These are phyloP conservation scores for Oreonectes daqikongensis DNA, from an alignment of 2,797 vertebrate species.

Conservation along the genomic window DNA sequence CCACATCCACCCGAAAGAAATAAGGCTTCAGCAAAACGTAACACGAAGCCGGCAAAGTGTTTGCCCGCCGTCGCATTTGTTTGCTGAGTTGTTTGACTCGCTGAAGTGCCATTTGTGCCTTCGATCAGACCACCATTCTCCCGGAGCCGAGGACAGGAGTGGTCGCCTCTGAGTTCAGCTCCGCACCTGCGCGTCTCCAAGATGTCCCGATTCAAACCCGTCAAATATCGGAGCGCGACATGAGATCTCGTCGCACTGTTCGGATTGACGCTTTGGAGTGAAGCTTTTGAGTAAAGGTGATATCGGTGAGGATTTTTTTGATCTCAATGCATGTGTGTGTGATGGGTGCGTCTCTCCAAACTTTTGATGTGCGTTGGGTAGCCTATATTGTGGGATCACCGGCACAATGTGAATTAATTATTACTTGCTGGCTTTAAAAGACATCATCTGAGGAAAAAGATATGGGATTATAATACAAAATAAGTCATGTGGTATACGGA, in stretches of 20 bases:
- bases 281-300: slow-evolving; percentile 53
- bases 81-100: slow-evolving; percentile 49
- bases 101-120: slow-evolving; percentile 57
- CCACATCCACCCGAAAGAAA: slow-evolving; percentile 26
- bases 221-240: slow-evolving; percentile 63
- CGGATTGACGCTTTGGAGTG: slow-evolving; percentile 27
- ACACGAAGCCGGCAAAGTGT: slow-evolving; percentile 36
- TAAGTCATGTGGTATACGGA: background rate
- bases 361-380: slow-evolving; percentile 39
- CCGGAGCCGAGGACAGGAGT: slow-evolving; percentile 65
- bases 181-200: slow-evolving; percentile 53
- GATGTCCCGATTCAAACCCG: slow-evolving; percentile 72
- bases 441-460: background rate
- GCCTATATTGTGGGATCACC: background rate
- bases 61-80: slow-evolving; percentile 46
- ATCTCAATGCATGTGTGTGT: slow-evolving; percentile 18
- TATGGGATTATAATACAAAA: background rate
- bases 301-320: slow-evolving; percentile 31
- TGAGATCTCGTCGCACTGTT: slow-evolving; percentile 36
- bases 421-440: background rate
- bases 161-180: slow-evolving; percentile 60
- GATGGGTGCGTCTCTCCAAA: slow-evolving; percentile 43
- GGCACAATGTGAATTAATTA: slow-evolving; percentile 1
- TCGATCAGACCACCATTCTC: slow-evolving; percentile 60
- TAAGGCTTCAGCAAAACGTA: slow-evolving; percentile 11